Evolutionary conservation across 2,888 invertebrate species (phyloP).

Genomic region (Amaurobius ferox): DNA sequence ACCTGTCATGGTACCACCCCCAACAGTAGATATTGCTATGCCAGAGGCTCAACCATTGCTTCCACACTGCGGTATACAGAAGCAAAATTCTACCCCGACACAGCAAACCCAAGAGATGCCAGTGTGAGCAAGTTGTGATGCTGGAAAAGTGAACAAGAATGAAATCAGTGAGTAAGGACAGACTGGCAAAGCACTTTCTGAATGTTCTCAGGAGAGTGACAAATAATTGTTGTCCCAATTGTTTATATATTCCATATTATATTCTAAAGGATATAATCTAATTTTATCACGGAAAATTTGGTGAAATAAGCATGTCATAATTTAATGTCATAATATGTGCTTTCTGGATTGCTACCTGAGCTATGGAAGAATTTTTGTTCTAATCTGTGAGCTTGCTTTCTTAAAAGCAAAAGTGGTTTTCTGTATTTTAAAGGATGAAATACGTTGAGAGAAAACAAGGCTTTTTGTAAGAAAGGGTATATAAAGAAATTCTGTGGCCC

Average conservation of each 20-base stretch:
- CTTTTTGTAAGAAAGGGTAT: slow-evolving; percentile 16
- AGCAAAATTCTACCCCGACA: slow-evolving; percentile 34
- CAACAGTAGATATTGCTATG: slow-evolving; percentile 32
- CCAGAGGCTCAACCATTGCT: slow-evolving; percentile 65
- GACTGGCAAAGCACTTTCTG: slow-evolving; percentile 15
- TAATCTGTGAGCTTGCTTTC: slow-evolving; percentile 29
- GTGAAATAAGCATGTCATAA: slow-evolving; percentile 36
- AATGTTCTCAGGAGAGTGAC: background rate
- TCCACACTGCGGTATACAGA: slow-evolving; percentile 57
- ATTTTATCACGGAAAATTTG: slow-evolving; percentile 26
- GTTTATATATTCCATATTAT: slow-evolving; percentile 58
- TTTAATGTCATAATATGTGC: slow-evolving; percentile 42
- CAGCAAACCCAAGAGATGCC: slow-evolving; percentile 65
- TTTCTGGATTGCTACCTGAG: slow-evolving; percentile 33
- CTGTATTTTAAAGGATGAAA: slow-evolving; percentile 5
- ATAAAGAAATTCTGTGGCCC: slow-evolving; percentile 43
- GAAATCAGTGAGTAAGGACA: background rate
- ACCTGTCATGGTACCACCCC: slow-evolving; percentile 64
- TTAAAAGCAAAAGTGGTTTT: slow-evolving; percentile 34
- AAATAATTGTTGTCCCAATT: slow-evolving; percentile 30
- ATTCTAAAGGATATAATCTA: slow-evolving; percentile 37
- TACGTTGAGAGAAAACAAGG: slow-evolving; percentile 1
- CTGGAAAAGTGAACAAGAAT: background rate
- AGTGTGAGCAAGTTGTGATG: slow-evolving; percentile 39
- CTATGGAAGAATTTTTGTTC: slow-evolving; percentile 35